Evolutionary conservation across 2,888 invertebrate species (phyloP), one percentile per base, ranked within the genome.

Genomic region (Catocala sponsa): DNA sequence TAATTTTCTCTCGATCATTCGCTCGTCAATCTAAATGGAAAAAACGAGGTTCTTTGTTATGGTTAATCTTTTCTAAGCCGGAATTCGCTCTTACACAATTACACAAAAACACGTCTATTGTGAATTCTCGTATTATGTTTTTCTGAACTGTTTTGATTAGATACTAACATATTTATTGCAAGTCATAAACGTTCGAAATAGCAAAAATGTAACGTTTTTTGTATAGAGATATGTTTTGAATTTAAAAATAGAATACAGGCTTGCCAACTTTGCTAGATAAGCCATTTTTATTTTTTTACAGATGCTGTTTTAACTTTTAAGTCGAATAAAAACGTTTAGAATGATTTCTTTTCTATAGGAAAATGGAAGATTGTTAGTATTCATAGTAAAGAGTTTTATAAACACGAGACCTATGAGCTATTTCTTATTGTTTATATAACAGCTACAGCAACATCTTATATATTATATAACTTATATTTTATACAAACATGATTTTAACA

Each of bases 41-140:
- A 38, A 38, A 38, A 38, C 2, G 7, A 6, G 9, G 2, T 7
- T 25, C 35, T 38, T 38, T 38, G 33, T 13, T 52, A 69, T 71
- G 68, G 68, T 74, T 51, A 78, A 82, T 82, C 78, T 82, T 84
- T 85, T 83, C 65, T 76, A 72, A 74, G 58, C 48, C 77, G 72
- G 81, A 83, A 83, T 83, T 82, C 67, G 75, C 70, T 73, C 61
- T 78, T 77, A 25, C 25, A 25, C 25, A 25, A 2, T 70, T 60
- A 42, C 25, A 44, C 42, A 48, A 78, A 80, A 85, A 83, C 82
- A 81, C 74, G 67, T 68, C 74, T 69, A 76, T 82, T 83, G 82
- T 81, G 55, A 65, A 55, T 60, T 56, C 69, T 68, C 13, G 60
- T 35, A 55, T 65, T 72, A 70, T 59, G 49, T 71, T 74, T 81